These are phyloP conservation scores for Atherinosoma microstoma DNA, from an alignment of 2,797 vertebrate species.

Conservation along the genomic window DNA sequence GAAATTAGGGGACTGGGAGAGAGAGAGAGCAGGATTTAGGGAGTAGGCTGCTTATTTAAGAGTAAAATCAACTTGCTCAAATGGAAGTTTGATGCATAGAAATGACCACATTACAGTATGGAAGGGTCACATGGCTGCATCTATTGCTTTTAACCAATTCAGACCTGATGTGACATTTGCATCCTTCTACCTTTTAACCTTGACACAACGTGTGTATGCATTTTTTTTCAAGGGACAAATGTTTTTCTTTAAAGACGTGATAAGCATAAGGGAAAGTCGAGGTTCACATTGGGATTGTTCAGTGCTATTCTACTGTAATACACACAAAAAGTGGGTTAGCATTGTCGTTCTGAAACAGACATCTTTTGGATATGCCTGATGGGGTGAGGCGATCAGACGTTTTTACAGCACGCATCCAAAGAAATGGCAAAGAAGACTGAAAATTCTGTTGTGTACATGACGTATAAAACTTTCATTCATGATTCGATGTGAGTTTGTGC, in stretches of 20 bases:
- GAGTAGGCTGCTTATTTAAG: slow-evolving; percentile 71
- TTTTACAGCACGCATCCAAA: too few species aligned
- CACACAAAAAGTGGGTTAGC: background rate
- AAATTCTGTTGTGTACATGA: too few species aligned
- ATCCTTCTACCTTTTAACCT: background rate
- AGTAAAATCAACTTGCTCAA: slow-evolving; percentile 39
- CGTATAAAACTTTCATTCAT: too few species aligned
- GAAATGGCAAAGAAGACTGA: too few species aligned
- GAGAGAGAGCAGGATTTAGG: slow-evolving; percentile 56
- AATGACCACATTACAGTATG: slow-evolving; percentile 33
- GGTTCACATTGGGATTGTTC: background rate
- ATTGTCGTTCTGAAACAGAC: background rate
- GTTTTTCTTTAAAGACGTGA: background rate
- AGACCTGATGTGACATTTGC: background rate
- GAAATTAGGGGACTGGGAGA: slow-evolving; percentile 40
- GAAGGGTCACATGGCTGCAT: slow-evolving; percentile 19
- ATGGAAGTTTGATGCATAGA: slow-evolving; percentile 26
- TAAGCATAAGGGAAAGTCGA: background rate
- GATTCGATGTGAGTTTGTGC: too few species aligned
- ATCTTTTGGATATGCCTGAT: background rate
- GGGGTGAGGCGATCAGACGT: too few species aligned
- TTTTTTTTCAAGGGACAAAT: background rate
- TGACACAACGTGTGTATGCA: background rate
- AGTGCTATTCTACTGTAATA: background rate
- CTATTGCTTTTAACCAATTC: background rate